Conservation (phyloP, 1,140 invertebrate species). For the Nylanderia fulva region DNA sequence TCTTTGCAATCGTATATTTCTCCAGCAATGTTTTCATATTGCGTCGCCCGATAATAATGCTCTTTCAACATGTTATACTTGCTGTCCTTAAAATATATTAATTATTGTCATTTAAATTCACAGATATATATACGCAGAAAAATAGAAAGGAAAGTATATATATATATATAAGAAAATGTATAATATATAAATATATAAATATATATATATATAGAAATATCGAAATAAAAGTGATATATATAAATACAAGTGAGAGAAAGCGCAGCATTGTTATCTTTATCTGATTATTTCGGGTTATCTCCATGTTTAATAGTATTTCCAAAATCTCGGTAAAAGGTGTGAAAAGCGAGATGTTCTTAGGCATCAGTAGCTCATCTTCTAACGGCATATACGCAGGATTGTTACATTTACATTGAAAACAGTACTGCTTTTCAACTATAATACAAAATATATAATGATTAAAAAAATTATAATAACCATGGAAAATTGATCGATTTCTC, state of each 20-base stretch:
- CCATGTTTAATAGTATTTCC: constrained; percentile 19
- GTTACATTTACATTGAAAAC: constrained; percentile 43
- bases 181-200: neutral
- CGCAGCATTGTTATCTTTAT: constrained; percentile 44
- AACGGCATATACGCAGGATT: constrained; percentile 7
- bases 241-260: constrained; percentile 56
- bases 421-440: constrained; percentile 60
- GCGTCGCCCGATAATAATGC: constrained; percentile 7
- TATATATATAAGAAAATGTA: neutral
- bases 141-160: neutral
- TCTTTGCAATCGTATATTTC: constrained; percentile 31
- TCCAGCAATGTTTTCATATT: neutral
- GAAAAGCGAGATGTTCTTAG: constrained; percentile 46
- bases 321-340: constrained; percentile 32
- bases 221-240: neutral
- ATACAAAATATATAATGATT: neutral
- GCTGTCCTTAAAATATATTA: constrained; percentile 55
- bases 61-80: constrained; percentile 63
- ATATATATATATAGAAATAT: neutral
- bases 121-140: neutral
- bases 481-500: no score
- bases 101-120: neutral
- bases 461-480: neutral
- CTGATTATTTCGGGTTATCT: constrained; percentile 39
- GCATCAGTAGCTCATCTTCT: constrained; percentile 36